Evolutionary conservation across 2,888 invertebrate species (phyloP), one percentile per base, ranked within the genome.

Genomic region (Chrysolina haemoptera): DNA sequence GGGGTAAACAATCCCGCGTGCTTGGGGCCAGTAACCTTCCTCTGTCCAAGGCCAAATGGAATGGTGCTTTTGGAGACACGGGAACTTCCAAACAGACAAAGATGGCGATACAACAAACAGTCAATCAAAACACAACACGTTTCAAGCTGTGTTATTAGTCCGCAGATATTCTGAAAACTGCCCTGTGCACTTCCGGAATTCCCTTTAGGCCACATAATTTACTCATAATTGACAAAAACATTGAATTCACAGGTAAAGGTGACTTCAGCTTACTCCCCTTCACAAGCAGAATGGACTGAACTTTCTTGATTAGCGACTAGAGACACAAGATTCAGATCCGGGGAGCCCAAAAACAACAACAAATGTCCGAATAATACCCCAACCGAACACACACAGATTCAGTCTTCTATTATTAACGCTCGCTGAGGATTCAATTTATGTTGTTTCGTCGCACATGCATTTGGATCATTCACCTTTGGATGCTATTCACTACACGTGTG

Each of bases 331-430:
- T 76, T 85, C 86, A 90, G 90, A 89, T 91, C 90, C 81, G 91
- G 90, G 90, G 91, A 90, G 89, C 89, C 89, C 90, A 91, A 92
- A 92, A 92, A 92, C 92, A 92, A 92, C 90, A 92, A 92, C 92
- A 92, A 91, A 91, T 91, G 90, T 35, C 89, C 89, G 89, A 89
- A 79, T 85, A 85, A 48, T 14, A 12, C 35, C 48, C 9, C n/a
- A 18, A 16, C 35, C 50, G 27, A 75, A 69, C 40, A 59, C 63
- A 68, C 75, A 67, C 63, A 22, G 9, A 68, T 53, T 59, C 62
- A 62, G 55, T 67, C 70, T 55, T 70, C 50, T 63, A 66, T 43
- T 48, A 67, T 62, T 48, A 43, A 65, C 72, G 67, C 70, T 67
- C 78, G 71, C 22, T 20, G 66, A 64, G 35, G n/a, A 55, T 66